These are phyloP conservation scores for Streblospio benedicti DNA, from an alignment of 1,140 invertebrate genomes.

Conservation along the genomic window DNA sequence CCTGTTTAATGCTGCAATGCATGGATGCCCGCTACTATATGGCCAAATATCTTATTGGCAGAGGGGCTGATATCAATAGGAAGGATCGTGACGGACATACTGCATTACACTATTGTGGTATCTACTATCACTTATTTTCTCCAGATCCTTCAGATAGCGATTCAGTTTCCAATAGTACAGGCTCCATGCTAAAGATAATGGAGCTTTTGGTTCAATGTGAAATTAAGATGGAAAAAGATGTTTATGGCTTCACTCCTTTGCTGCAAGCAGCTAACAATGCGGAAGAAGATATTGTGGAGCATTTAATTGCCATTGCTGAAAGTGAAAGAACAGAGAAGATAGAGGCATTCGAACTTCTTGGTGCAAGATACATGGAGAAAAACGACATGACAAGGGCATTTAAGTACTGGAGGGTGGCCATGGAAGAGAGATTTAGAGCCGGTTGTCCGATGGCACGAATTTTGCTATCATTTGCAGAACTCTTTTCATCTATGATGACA, in stretches of 20 bases:
- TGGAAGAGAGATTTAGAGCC: conserved; percentile 62
- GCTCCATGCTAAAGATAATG: conserved; percentile 85
- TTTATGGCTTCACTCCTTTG: conserved; percentile 89
- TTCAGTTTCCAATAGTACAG: too few relatives aligned
- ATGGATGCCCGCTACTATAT: conserved; percentile 85
- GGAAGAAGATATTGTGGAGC: conserved; percentile 84
- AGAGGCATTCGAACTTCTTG: conserved; percentile 82
- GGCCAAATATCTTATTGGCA: conserved; percentile 71
- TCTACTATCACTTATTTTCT: conserved; percentile 83
- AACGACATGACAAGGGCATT: conserved; percentile 86
- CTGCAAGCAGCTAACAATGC: conserved; percentile 84
- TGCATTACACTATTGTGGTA: conserved; percentile 88
- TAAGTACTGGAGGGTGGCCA: conserved; percentile 77
- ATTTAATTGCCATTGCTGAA: conserved; percentile 63
- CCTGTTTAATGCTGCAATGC: conserved; percentile 93
- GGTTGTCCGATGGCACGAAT: conserved; percentile 76
- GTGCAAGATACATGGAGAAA: conserved; percentile 92
- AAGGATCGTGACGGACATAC: conserved; percentile 86
- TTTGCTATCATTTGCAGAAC: conserved; percentile 83
- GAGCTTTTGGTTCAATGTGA: conserved; percentile 78
- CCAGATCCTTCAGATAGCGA: too few relatives aligned
- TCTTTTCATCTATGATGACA: conserved; percentile 86
- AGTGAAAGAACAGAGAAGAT: conserved; percentile 72
- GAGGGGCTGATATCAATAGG: conserved; percentile 78
- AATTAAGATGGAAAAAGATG: conserved; percentile 87